phyloP scores from a whole-genome alignment of 2,113 vertebrate species.

The Hydrochoerus hydrochaeris region DNA sequence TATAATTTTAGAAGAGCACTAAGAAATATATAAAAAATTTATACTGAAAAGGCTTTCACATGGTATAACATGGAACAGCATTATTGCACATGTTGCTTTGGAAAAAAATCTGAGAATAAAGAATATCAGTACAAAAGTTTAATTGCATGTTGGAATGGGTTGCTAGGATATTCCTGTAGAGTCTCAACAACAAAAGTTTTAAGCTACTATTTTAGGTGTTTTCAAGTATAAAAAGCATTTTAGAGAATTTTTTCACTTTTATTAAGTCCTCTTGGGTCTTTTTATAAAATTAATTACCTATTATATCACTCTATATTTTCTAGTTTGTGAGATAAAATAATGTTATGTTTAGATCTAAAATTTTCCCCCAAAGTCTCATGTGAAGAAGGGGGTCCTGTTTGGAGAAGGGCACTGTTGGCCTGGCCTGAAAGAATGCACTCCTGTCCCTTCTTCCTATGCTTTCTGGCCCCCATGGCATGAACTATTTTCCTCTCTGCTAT shows the following conservation, averaged over 20 bases:
- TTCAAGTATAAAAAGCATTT: slow-evolving; percentile 20
- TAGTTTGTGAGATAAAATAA: neutral
- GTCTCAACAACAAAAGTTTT: slow-evolving; percentile 19
- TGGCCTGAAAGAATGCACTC: neutral
- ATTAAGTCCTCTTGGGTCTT: neutral
- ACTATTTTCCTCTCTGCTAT: neutral
- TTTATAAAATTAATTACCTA: slow-evolving; percentile 22
- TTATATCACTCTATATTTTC: neutral
- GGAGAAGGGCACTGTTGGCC: neutral
- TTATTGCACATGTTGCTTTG: neutral
- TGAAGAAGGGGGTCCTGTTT: neutral
- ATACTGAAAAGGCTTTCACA: neutral
- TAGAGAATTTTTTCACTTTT: neutral
- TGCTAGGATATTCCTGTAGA: neutral
- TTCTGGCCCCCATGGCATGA: neutral
- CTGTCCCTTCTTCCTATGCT: neutral
- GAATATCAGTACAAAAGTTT: neutral
- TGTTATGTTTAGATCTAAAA: neutral
- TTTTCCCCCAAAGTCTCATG: neutral
- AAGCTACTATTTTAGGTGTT: neutral
- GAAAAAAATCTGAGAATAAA: neutral
- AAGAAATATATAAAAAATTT: neutral
- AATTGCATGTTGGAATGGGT: neutral
- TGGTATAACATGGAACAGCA: neutral
- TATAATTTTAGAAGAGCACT: neutral